These are phyloP conservation scores for Caenorhabditis macrosperma DNA, from an alignment of 2,888 invertebrate genomes.

Conservation along the genomic window DNA sequence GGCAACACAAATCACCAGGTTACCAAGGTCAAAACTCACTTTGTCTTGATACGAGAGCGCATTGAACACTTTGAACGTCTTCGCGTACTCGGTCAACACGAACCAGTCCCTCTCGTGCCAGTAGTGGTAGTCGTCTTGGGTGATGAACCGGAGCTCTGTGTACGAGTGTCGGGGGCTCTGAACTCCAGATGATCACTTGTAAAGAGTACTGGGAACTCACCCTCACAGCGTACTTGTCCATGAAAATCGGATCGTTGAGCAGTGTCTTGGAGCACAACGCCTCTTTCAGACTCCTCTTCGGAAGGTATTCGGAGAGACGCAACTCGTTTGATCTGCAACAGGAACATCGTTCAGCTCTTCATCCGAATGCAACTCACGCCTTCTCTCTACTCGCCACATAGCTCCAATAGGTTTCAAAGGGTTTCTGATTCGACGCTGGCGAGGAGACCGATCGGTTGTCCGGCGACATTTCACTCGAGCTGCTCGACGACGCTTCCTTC, in stretches of 20 bases:
- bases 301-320: conserved; percentile 36
- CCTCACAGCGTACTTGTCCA: conserved; percentile 33
- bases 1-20: too few relatives aligned
- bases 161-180: conserved; percentile 44
- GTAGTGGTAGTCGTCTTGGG: conserved; percentile 73
- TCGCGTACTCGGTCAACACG: conserved; percentile 79
- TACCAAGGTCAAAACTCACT: conserved; percentile 59
- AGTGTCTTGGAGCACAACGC: conserved; percentile 48
- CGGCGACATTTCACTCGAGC: conserved; percentile 27
- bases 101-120: conserved; percentile 78
- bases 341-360: too few relatives aligned
- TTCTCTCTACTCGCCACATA: conserved; percentile 42
- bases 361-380: conserved; percentile 21
- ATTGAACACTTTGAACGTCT: conserved; percentile 76
- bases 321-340: conserved; percentile 53
- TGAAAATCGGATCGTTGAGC: conserved; percentile 49
- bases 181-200: not conserved
- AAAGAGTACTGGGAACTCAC: conserved; percentile 11
- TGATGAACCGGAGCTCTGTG: conserved; percentile 68
- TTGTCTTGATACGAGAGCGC: conserved; percentile 71
- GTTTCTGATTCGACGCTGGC: conserved; percentile 14
- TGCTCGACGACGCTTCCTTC: conserved; percentile 12
- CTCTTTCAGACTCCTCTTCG: conserved; percentile 44
- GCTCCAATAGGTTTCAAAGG: conserved; percentile 38
- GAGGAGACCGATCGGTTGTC: not conserved